Percentiles rank a stretch among this genome's conserved stretches.
Conservation (phyloP, 2,113 vertebrate genomes). For the Eulemur rufifrons region DNA sequence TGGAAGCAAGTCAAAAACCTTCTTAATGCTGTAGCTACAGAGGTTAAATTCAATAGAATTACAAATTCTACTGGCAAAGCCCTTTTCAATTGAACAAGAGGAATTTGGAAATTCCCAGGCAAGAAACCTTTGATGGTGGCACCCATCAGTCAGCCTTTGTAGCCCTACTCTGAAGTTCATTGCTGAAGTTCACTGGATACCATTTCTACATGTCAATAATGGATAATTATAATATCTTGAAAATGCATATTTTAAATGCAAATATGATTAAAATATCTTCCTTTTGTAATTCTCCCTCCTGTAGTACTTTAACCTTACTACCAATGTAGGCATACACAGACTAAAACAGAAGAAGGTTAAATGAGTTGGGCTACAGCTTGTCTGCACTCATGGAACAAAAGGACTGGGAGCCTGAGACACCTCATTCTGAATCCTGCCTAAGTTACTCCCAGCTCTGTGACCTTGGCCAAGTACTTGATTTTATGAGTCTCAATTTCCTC, state of each 20-base stretch:
- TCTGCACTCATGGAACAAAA: neutral
- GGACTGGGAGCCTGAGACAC: too few relatives aligned
- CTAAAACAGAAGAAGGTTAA: neutral
- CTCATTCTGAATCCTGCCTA: neutral
- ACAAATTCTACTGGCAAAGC: neutral
- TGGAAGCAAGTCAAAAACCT: neutral
- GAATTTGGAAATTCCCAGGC: neutral
- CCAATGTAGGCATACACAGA: neutral
- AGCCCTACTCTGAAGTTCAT: neutral
- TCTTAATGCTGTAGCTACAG: neutral
- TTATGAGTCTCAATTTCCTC: neutral
- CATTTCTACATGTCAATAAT: neutral
- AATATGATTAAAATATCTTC: conserved; percentile 2
- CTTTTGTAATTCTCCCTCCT: neutral
- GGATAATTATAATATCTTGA: neutral
- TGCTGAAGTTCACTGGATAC: neutral
- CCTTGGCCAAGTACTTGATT: neutral
- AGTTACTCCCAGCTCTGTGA: neutral
- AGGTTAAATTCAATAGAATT: neutral
- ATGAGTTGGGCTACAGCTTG: neutral
- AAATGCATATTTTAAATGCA: neutral
- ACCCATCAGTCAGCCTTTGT: neutral
- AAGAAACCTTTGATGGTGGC: neutral
- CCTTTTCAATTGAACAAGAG: neutral
- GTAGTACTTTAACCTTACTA: neutral